Conservation (phyloP, 53 echinoderm and acorn worm genomes). For the Astropecten irregularis region DNA sequence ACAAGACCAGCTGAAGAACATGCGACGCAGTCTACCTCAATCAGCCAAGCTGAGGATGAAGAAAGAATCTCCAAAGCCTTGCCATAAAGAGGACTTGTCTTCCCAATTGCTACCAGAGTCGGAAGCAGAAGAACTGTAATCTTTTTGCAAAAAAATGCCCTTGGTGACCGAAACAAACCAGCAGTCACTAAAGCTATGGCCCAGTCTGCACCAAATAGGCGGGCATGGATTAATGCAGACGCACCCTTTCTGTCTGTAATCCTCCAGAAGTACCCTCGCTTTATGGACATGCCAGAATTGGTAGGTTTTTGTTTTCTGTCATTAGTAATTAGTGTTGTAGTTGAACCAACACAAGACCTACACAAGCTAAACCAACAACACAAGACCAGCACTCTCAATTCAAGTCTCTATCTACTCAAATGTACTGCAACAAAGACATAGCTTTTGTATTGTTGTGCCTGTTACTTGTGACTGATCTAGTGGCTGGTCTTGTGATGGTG, state of each 20-base stretch:
- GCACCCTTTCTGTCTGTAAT: not conserved
- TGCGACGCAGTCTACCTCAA: constrained; percentile 5
- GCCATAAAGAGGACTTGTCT: not conserved
- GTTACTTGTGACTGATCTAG: no score
- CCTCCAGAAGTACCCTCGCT: constrained; percentile 6
- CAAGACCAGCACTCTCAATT: not conserved
- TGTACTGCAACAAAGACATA: no score
- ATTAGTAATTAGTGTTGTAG: not conserved
- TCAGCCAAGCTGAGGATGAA: constrained; percentile 8
- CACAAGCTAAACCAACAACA: not conserved
- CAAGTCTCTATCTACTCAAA: no score
- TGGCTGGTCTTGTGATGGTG: no score
- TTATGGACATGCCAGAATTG: constrained; percentile 25
- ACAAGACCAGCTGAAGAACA: constrained; percentile 36
- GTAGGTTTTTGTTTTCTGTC: not conserved
- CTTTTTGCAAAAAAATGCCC: constrained; percentile 7
- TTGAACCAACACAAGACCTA: not conserved
- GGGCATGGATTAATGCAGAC: not conserved
- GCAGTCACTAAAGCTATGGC: constrained; percentile 23
- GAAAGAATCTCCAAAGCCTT: not conserved
- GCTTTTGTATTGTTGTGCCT: no score
- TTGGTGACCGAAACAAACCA: not conserved
- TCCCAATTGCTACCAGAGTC: not conserved
- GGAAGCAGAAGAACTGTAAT: constrained; percentile 24
- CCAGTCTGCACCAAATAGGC: not conserved